phyloP scores from a whole-genome alignment of 2,797 vertebrate species.

The Poeciliopsis infans region DNA sequence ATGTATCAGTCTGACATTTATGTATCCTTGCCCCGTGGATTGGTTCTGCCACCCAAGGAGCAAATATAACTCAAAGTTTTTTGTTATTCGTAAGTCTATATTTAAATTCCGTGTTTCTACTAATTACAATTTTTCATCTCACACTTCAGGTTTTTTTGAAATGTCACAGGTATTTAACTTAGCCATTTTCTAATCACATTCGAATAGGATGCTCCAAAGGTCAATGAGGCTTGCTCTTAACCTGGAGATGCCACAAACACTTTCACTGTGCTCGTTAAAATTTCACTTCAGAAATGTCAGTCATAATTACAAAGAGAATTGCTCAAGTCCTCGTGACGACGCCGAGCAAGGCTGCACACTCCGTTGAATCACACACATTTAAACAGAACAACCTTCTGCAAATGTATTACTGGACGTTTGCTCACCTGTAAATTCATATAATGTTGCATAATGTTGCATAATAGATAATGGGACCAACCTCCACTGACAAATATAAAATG shows the following conservation, averaged over 20 bases:
- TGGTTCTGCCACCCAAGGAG: conserved; percentile 17
- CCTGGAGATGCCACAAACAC: conserved; percentile 47
- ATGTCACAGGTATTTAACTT: conserved; percentile 78
- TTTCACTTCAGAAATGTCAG: conserved; percentile 66
- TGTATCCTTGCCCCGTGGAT: conserved; percentile 31
- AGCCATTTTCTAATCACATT: conserved; percentile 68
- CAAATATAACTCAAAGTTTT: conserved; percentile 37
- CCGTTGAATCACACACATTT: conserved; percentile 24
- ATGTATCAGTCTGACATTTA: conserved; percentile 51
- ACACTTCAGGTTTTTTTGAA: conserved; percentile 59
- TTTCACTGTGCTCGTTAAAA: conserved; percentile 34
- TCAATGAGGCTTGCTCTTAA: conserved; percentile 65
- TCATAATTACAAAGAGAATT: conserved; percentile 53
- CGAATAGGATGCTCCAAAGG: conserved; percentile 64
- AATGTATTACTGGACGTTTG: conserved; percentile 52
- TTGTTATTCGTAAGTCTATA: conserved; percentile 40
- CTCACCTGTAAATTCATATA: conserved; percentile 33
- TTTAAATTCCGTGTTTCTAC: conserved; percentile 43
- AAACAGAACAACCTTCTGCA: conserved; percentile 39
- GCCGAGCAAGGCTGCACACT: conserved; percentile 19
- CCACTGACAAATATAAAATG: not conserved
- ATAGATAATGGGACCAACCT: not conserved
- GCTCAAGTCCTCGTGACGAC: conserved; percentile 27
- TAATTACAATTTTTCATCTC: conserved; percentile 35
- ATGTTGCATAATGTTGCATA: conserved; percentile 46